Percentiles rank a stretch among this genome's conserved stretches.
Conservation (phyloP, 2,888 invertebrate species). For the Osmoderma eremita region DNA sequence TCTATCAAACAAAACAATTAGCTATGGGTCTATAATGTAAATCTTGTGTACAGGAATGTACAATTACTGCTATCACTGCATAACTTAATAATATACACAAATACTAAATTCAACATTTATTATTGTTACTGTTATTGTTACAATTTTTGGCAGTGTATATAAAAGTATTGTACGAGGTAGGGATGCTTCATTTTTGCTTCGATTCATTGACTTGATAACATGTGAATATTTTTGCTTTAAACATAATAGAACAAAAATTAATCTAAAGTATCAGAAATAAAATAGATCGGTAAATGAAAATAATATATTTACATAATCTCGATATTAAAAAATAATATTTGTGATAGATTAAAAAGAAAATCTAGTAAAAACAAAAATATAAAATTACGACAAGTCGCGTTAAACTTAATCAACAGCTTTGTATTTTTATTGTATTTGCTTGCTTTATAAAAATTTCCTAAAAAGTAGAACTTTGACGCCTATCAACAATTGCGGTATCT, state of each 20-base stretch:
- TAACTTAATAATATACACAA: not conserved
- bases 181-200: conserved; percentile 5
- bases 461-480: conserved; percentile 16
- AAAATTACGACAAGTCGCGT: conserved; percentile 4
- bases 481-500: conserved; percentile 36
- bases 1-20: too few relatives aligned
- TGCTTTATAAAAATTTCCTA: conserved; percentile 17
- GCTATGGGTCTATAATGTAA: too few relatives aligned
- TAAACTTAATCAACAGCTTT: too few relatives aligned
- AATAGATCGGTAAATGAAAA: conserved; percentile 15
- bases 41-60: too few relatives aligned
- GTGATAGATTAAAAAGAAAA: conserved; percentile 7
- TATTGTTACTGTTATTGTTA: conserved; percentile 21
- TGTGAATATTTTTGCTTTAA: not conserved
- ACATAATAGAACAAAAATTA: not conserved
- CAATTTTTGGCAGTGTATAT: conserved; percentile 12
- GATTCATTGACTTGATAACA: not conserved
- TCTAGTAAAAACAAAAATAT: conserved; percentile 5
- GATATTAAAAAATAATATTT: conserved; percentile 7
- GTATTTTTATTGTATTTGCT: not conserved
- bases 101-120: conserved; percentile 4
- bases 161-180: conserved; percentile 33
- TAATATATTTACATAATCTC: conserved; percentile 19
- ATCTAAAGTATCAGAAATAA: conserved; percentile 5
- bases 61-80: too few relatives aligned